Conservation (phyloP, 92 coral and sea anemone genomes). For the Plumapathes pennacea region DNA sequence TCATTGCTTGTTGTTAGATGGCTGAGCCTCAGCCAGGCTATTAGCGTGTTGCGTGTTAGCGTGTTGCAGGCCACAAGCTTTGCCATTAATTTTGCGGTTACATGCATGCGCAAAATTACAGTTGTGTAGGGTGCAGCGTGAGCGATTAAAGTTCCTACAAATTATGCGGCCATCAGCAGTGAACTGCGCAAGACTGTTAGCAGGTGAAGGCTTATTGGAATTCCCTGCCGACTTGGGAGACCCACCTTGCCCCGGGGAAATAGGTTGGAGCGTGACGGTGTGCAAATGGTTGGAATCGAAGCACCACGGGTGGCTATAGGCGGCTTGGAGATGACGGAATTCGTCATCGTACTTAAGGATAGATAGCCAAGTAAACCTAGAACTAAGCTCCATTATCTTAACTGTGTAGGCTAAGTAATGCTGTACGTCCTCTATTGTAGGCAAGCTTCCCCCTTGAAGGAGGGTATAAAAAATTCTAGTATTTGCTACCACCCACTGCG, state of each 20-base stretch:
- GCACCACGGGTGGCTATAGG: constrained; percentile 13
- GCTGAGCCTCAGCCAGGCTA: background rate
- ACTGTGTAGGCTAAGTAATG: constrained; percentile 23
- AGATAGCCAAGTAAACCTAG: constrained; percentile 2
- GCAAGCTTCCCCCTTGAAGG: background rate
- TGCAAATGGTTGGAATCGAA: constrained; percentile 24
- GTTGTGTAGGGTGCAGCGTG: constrained; percentile 19
- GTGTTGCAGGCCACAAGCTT: background rate
- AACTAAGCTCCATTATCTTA: constrained; percentile 16
- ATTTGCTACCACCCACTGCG: constrained; percentile 27
- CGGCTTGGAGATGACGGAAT: constrained; percentile 10
- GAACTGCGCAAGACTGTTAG: background rate
- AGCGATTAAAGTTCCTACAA: constrained; percentile 22
- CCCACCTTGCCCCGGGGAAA: too few relatives aligned
- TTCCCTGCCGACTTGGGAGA: too few relatives aligned
- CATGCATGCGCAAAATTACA: constrained; percentile 16
- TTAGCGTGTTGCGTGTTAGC: background rate
- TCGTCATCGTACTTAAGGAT: constrained; percentile 11
- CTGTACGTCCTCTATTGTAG: background rate
- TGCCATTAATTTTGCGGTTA: constrained; percentile 1
- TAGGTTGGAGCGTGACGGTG: background rate
- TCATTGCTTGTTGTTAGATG: background rate
- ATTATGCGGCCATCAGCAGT: constrained; percentile 28
- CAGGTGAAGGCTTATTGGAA: background rate
- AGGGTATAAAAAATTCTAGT: constrained; percentile 18